These are phyloP conservation scores for Oceanodroma leucorhoa DNA, from an alignment of 2,797 vertebrate species.

Conservation along the genomic window DNA sequence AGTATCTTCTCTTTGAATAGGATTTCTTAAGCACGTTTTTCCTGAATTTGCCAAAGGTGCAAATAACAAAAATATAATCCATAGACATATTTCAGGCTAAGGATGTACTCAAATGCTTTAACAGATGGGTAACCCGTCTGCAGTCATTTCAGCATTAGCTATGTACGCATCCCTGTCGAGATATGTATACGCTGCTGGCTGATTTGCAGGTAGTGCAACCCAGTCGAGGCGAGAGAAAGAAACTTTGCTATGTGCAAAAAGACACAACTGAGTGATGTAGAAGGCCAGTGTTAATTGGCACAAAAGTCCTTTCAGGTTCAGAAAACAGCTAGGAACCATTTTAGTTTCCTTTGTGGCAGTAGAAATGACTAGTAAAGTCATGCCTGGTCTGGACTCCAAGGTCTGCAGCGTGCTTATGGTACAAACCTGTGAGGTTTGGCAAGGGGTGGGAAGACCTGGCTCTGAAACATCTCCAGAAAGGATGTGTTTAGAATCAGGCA, in stretches of 20 bases:
- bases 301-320: background rate
- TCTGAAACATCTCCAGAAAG: background rate
- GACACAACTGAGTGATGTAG: background rate
- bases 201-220: background rate
- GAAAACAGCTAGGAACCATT: background rate
- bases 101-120: background rate
- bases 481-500: background rate
- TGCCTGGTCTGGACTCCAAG: background rate
- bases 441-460: background rate
- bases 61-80: background rate
- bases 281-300: background rate
- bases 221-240: background rate
- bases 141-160: background rate
- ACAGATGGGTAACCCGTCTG: background rate
- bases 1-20: background rate
- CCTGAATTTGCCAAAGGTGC: background rate
- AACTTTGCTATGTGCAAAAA: background rate
- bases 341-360: background rate
- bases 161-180: accelerated
- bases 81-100: background rate
- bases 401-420: background rate
- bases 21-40: background rate
- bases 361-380: background rate
- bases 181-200: background rate
- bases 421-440: background rate